phyloP scores from a whole-genome alignment of 2,888 invertebrate species.

The Parnassius orleans region DNA sequence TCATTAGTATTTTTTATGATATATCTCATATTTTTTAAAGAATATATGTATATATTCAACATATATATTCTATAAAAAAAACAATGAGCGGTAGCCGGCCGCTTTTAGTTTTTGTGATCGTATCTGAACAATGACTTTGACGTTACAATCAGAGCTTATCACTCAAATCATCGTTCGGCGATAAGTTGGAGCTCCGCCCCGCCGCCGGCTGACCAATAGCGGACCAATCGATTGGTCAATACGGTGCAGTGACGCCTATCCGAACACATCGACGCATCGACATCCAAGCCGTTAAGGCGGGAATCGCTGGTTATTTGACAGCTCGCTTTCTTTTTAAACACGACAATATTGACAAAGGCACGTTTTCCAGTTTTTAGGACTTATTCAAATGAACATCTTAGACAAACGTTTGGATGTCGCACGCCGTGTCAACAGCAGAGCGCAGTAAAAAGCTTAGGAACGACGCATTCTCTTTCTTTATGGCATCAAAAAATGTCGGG shows the following conservation, averaged over 20 bases:
- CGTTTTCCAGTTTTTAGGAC: slow-evolving; percentile 41
- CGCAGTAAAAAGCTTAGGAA: slow-evolving; percentile 62
- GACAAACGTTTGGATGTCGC: slow-evolving; percentile 36
- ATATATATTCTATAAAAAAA: slow-evolving; percentile 4
- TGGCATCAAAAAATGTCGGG: slow-evolving; percentile 60
- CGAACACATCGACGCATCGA: slow-evolving; percentile 33
- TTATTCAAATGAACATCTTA: slow-evolving; percentile 36
- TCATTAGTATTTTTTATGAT: slow-evolving; percentile 12
- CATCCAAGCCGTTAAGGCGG: slow-evolving; percentile 29
- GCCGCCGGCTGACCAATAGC: slow-evolving; percentile 64
- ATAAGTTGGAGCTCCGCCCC: slow-evolving; percentile 67
- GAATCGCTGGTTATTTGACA: slow-evolving; percentile 29
- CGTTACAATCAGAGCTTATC: slow-evolving; percentile 55
- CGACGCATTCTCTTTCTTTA: slow-evolving; percentile 41
- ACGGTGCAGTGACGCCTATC: slow-evolving; percentile 49
- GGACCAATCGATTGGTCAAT: slow-evolving; percentile 68
- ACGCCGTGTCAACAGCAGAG: slow-evolving; percentile 43
- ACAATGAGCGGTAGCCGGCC: slow-evolving; percentile 13
- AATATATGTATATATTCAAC: no score
- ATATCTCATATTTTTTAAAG: no score
- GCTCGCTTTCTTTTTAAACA: slow-evolving; percentile 30
- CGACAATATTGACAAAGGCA: slow-evolving; percentile 39
- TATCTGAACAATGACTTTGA: slow-evolving; percentile 50
- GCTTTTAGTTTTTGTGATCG: slow-evolving; percentile 29
- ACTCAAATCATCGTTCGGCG: slow-evolving; percentile 46